phyloP scores from a whole-genome alignment of 1,140 invertebrate genomes.

The Brachionus calyciflorus region DNA sequence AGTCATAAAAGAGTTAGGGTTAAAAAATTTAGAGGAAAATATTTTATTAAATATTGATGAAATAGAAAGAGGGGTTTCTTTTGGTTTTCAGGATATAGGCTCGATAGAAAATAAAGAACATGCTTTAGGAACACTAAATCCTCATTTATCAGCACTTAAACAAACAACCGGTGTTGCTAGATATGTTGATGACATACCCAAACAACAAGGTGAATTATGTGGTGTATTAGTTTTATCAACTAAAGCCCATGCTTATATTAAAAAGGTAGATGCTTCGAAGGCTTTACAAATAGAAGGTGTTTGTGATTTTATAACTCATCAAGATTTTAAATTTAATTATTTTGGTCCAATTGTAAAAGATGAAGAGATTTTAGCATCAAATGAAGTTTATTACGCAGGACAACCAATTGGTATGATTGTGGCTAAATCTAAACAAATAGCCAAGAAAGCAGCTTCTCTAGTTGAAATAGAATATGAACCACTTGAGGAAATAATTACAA shows the following conservation, averaged over 20 bases:
- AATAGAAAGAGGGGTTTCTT: constrained; percentile 51
- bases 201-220: constrained; percentile 66
- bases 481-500: constrained; percentile 63
- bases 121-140: constrained; percentile 75
- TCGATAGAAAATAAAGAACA: constrained; percentile 67
- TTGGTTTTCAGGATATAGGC: constrained; percentile 63
- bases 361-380: constrained; percentile 45
- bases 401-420: constrained; percentile 72
- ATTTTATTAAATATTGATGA: background rate
- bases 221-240: constrained; percentile 73
- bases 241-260: constrained; percentile 73
- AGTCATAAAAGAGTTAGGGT: background rate
- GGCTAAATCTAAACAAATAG: constrained; percentile 65
- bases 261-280: constrained; percentile 69
- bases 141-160: constrained; percentile 78
- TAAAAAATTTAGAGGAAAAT: background rate
- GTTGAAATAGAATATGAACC: constrained; percentile 67
- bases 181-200: constrained; percentile 84
- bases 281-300: constrained; percentile 58
- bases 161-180: constrained; percentile 86
- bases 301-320: constrained; percentile 55
- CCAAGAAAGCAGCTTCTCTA: constrained; percentile 66
- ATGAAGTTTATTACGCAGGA: constrained; percentile 60
- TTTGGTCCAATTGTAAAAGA: constrained; percentile 69
- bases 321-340: constrained; percentile 68